Evolutionary conservation across 1,140 invertebrate species (phyloP), one percentile per base, ranked within the genome.

Genomic region (Pseudachorutes palmiensis): DNA sequence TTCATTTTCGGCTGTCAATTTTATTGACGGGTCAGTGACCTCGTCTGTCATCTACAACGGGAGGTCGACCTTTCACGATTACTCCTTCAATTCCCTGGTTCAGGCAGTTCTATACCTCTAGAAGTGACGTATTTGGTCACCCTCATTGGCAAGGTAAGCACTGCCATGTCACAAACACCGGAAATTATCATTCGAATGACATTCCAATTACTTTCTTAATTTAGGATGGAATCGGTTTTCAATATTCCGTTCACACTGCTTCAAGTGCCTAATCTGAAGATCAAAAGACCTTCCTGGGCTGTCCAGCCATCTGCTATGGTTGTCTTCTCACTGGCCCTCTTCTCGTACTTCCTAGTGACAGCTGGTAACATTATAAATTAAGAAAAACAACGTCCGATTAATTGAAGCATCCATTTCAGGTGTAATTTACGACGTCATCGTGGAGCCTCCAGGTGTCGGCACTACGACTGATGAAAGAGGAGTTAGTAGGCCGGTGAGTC

Each of bases 401-500:
- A 55, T 55, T 14, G 65, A 3, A 49, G 36, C 74, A 68, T 62
- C 62, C 22, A 73, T 70, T 83, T 83, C 77, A 97, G 94, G 94
- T 68, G 94, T 98, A 36, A 98, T 98, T 74, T 98, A 98, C 80
- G 94, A 98, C 82, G 93, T 98, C 0, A 98, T 98, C 77, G 92
- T 97, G 58, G 96, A 98, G 79, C 95, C 96, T 41, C 95, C 95
- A 0, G 94, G 93, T 79, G 93, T 98, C 69, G 95, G 96, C 58
- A 95, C 92, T 2, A 97, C 94, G 5, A 96, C 94, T 45, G 95
- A 98, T 81, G 94, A 97, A 79, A 87, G 92, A 80, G 95, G 95
- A 19, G 92, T 97, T 78, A 92, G 90, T 1, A 85, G 91, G 75
- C 94, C 94, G 0, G 92, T 88, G 82, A 83, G 80, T 80, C 41